Conservation (phyloP, 1,140 invertebrate species). For the Fopius arisanus region DNA sequence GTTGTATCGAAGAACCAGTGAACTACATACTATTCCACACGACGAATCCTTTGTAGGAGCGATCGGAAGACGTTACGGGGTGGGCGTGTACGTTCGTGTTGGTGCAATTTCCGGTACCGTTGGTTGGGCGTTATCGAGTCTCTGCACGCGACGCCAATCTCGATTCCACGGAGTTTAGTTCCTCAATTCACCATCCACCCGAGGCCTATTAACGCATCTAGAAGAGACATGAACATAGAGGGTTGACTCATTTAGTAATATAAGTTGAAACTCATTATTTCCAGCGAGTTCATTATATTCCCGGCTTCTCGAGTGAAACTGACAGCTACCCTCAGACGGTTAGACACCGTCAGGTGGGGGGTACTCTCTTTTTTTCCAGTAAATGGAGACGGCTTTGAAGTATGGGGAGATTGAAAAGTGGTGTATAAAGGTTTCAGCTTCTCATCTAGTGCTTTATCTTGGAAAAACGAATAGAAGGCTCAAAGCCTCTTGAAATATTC, state of each 20-base stretch:
- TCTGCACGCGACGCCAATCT: constrained; percentile 30
- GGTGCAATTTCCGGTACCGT: constrained; percentile 26
- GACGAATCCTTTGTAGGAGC: not conserved
- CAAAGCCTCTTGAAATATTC: not conserved
- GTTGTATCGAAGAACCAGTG: not conserved
- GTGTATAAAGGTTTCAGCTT: not conserved
- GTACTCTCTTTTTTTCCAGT: not conserved
- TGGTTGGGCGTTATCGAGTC: constrained; percentile 21
- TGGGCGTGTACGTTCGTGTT: constrained; percentile 19
- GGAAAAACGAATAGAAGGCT: not conserved
- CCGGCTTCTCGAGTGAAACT: not conserved
- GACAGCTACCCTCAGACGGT: not conserved
- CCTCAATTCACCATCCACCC: not conserved
- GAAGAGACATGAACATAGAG: not conserved
- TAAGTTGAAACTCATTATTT: constrained; percentile 4
- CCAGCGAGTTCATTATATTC: constrained; percentile 14
- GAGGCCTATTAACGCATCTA: not conserved
- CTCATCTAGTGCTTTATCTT: not conserved
- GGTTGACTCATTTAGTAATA: not conserved
- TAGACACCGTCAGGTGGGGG: not conserved
- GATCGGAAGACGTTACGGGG: constrained; percentile 8
- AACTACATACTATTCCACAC: not conserved
- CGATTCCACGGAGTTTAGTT: constrained; percentile 2
- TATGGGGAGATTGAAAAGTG: not conserved
- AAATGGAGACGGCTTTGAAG: not conserved